Evolutionary conservation across 1,140 invertebrate genomes (phyloP), one percentile per base, ranked within the genome.

Genomic region (Cherax destructor): DNA sequence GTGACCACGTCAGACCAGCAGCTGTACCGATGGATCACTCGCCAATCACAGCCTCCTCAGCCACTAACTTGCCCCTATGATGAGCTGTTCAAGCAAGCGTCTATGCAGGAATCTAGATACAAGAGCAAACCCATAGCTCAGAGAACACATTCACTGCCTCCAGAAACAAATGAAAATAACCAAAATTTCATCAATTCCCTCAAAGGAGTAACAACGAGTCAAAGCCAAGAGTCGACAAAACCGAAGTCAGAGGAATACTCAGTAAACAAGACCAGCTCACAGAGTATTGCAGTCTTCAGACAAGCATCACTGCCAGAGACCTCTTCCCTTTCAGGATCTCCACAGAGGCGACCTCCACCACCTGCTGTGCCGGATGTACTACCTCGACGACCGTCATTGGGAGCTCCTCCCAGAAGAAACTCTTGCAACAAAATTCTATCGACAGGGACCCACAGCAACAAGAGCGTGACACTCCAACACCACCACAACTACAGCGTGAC

Each of bases 41-140:
- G 52, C 56, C 85, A 24, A 47, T 50, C 85, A 1, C 52, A 50
- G 11, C 85, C 85, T n/a, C 85, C 85, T 61, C 69, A 78, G 11
- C 85, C 85, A 41, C 76, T 87, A 13, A 47, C 76, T 56, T 87
- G 85, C 76, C 85, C 85, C 10, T 87, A 87, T 47, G 85, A 87
- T 49, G 74, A 59, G 47, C 56, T 87, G 0, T 87, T 87, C 56
- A 52, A 74, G 3, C 74, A 87, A 61, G 85, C 85, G 21, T 87
- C 85, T 4, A n/a, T 78, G 21, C 85, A 87, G 52, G 85, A 87
- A 52, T 87, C 85, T 16, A 59, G 85, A 47, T 87, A 87, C 76
- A 79, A 61, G 21, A 11, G 41, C 21, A 77, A 87, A 78, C 52
- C 74, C 3, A 50, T 10, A 41, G 47, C n/a, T n/a, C 61, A 56